phyloP scores from a whole-genome alignment of 2,797 vertebrate genomes.

The Loriculus beryllinus region DNA sequence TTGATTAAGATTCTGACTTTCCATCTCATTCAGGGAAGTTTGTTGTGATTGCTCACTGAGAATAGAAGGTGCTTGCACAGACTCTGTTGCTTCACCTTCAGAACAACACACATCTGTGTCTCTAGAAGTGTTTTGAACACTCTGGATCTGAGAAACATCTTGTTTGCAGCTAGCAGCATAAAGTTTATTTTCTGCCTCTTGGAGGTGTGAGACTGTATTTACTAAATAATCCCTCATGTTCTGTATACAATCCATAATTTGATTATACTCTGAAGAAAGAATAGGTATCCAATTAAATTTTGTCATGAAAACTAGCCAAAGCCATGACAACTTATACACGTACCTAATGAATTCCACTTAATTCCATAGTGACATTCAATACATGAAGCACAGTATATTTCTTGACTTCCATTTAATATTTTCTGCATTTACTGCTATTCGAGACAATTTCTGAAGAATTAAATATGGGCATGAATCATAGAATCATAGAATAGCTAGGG shows the following conservation, averaged over 20 bases:
- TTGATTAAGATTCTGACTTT: conserved; percentile 26
- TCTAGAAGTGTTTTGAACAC: conserved; percentile 15
- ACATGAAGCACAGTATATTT: neutral
- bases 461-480: neutral
- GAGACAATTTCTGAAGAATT: neutral
- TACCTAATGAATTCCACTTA: neutral
- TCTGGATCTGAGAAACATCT: neutral
- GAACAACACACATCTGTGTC: neutral
- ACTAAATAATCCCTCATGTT: conserved; percentile 57
- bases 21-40: neutral
- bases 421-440: neutral
- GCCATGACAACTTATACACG: neutral
- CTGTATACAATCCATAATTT: conserved; percentile 54
- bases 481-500: too few relatives aligned
- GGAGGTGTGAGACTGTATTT: conserved; percentile 52
- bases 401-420: neutral
- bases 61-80: conserved; percentile 3
- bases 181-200: conserved; percentile 58
- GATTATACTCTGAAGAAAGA: conserved; percentile 50
- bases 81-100: neutral
- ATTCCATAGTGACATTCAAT: neutral
- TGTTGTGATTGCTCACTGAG: neutral
- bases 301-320: neutral
- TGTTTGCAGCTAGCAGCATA: conserved; percentile 1
- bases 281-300: neutral